A percentile compares a stretch with the other conserved stretches of the same genome.
phyloP scores from a whole-genome alignment of 2,797 vertebrate genomes.

The Tangara arthus region DNA sequence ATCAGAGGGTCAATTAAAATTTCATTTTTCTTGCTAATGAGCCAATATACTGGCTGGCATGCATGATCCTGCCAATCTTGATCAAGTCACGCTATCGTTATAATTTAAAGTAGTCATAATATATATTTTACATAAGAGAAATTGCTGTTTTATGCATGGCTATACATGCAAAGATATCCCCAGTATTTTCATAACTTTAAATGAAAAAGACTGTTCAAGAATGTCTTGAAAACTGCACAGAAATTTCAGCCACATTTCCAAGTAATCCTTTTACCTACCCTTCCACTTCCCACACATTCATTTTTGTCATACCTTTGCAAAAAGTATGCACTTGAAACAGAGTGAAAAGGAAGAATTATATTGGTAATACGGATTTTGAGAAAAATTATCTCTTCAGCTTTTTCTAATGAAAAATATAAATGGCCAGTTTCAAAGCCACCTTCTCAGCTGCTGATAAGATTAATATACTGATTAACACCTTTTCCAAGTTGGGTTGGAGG shows the following conservation, averaged over 20 bases:
- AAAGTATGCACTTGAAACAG: background rate
- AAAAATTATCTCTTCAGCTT: slow-evolving; percentile 66
- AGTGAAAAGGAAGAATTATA: slow-evolving; percentile 10
- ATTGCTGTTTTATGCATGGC: background rate
- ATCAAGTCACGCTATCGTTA: background rate
- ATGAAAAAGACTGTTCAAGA: background rate
- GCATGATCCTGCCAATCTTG: background rate
- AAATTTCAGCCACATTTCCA: background rate
- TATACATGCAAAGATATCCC: background rate
- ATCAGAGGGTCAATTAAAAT: background rate
- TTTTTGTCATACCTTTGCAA: slow-evolving; percentile 22
- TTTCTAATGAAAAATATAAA: slow-evolving; percentile 66
- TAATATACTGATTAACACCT: slow-evolving; percentile 73
- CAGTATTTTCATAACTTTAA: background rate
- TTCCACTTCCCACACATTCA: background rate
- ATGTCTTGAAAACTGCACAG: background rate
- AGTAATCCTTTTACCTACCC: background rate
- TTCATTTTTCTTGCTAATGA: background rate
- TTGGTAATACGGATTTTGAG: slow-evolving; percentile 64
- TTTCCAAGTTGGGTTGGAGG: slow-evolving; percentile 66
- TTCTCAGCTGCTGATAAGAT: slow-evolving; percentile 71
- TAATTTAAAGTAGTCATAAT: background rate
- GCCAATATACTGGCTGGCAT: background rate
- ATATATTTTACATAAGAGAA: background rate
- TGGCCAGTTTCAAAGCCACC: slow-evolving; percentile 42